Evolutionary conservation across 2,797 vertebrate genomes (phyloP).

Genomic region (Menidia menidia): DNA sequence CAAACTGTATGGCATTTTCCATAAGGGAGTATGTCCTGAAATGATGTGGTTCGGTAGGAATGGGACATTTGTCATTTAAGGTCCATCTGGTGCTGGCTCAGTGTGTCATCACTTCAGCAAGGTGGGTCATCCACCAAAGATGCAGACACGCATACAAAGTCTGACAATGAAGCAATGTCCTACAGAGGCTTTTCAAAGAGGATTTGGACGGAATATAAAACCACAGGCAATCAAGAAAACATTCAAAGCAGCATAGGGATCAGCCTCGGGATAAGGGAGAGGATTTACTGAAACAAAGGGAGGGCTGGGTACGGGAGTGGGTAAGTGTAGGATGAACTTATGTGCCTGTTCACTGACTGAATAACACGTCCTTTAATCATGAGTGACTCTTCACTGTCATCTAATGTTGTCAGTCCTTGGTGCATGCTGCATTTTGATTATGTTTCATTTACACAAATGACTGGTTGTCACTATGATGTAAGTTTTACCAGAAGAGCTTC

Average conservation of each 20-base stretch:
- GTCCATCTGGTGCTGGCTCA: constrained; percentile 37
- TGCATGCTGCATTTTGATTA: neutral
- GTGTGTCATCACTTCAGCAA: constrained; percentile 33
- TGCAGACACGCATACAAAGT: constrained; percentile 20
- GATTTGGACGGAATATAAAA: constrained; percentile 74
- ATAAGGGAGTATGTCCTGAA: constrained; percentile 8
- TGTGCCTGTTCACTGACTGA: constrained; percentile 24
- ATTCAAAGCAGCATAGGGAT: constrained; percentile 63
- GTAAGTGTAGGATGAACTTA: constrained; percentile 58
- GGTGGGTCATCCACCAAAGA: constrained; percentile 33
- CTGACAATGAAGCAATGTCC: constrained; percentile 65
- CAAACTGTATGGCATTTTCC: constrained; percentile 10
- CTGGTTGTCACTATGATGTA: neutral
- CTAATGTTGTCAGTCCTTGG: neutral
- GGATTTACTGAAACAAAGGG: constrained; percentile 63
- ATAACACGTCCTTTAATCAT: constrained; percentile 25
- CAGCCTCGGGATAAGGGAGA: constrained; percentile 65
- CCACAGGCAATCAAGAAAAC: constrained; percentile 70
- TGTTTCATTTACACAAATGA: neutral
- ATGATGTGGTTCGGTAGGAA: constrained; percentile 11
- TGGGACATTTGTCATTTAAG: constrained; percentile 12
- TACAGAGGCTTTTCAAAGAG: constrained; percentile 69
- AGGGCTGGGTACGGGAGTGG: constrained; percentile 28
- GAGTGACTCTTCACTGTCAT: constrained; percentile 21
- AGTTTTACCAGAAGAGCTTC: neutral